Conservation (phyloP, 2,888 invertebrate genomes). For the Stenolophus ochropezus region DNA sequence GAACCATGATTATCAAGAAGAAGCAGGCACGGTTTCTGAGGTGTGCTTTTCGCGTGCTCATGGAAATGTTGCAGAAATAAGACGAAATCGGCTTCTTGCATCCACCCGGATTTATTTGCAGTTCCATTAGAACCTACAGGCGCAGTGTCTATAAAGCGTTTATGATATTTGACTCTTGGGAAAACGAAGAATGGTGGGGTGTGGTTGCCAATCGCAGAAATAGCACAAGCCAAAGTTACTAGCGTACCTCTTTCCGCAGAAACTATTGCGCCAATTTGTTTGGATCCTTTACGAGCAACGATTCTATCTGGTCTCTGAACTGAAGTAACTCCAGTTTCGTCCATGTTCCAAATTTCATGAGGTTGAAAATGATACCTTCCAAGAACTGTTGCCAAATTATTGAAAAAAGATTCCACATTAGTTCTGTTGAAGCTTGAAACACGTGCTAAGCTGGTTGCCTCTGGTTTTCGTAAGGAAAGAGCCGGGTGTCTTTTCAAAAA, state of each 20-base stretch:
- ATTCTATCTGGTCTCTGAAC: slow-evolving; percentile 69
- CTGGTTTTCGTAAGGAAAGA: slow-evolving; percentile 64
- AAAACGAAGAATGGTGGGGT: slow-evolving; percentile 66
- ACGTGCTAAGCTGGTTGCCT: slow-evolving; percentile 65
- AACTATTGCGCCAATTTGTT: slow-evolving; percentile 69
- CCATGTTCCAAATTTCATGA: slow-evolving; percentile 69
- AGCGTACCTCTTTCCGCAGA: slow-evolving; percentile 68
- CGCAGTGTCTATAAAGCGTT: no score
- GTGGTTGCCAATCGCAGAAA: slow-evolving; percentile 66
- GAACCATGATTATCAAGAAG: slow-evolving; percentile 63
- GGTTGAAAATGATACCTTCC: slow-evolving; percentile 63
- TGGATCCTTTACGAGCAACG: slow-evolving; percentile 67
- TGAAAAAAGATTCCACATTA: slow-evolving; percentile 63
- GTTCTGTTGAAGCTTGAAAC: slow-evolving; percentile 65
- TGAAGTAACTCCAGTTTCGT: slow-evolving; percentile 70
- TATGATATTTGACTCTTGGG: no score
- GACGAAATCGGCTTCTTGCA: no score
- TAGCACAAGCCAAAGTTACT: slow-evolving; percentile 66
- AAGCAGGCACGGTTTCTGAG: slow-evolving; percentile 56
- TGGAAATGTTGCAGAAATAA: slow-evolving; percentile 61
- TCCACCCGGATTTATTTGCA: no score
- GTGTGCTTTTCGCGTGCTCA: slow-evolving; percentile 57
- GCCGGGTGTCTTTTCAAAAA: slow-evolving; percentile 64
- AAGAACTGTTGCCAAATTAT: slow-evolving; percentile 62
- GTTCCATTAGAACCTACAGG: no score